phyloP scores from a whole-genome alignment of 2,797 vertebrate genomes.

The Petrocephalus sullivani region DNA sequence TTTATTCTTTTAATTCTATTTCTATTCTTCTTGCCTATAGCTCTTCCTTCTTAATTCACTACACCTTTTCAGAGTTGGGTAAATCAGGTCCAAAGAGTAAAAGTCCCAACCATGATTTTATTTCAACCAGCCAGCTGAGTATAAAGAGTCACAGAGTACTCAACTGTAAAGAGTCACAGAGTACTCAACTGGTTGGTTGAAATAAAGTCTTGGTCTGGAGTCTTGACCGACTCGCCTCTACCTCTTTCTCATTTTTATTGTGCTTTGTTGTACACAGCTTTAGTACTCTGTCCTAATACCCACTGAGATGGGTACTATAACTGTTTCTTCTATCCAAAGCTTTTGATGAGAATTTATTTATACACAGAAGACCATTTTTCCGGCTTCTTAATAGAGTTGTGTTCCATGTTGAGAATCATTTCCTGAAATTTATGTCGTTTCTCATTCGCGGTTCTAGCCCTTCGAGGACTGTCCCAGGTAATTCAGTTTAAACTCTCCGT shows the following conservation, averaged over 20 bases:
- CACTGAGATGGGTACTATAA: neutral
- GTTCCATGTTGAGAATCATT: slow-evolving; percentile 8
- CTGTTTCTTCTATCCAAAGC: slow-evolving; percentile 2
- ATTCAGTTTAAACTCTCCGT: slow-evolving; percentile 12
- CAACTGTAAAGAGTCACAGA: neutral
- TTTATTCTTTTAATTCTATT: neutral
- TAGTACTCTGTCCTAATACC: neutral
- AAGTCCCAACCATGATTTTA: neutral
- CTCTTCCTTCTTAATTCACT: neutral
- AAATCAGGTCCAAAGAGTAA: neutral
- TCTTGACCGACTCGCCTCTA: neutral
- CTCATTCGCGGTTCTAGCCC: neutral
- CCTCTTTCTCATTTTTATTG: neutral
- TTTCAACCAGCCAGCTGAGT: neutral
- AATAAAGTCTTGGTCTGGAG: neutral
- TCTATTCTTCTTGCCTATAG: neutral
- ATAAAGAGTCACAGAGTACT: neutral
- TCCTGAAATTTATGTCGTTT: slow-evolving; percentile 12
- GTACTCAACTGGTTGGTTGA: neutral
- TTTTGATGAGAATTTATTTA: slow-evolving; percentile 7
- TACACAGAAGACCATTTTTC: slow-evolving; percentile 1
- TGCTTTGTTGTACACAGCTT: neutral
- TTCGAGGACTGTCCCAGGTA: slow-evolving; percentile 8
- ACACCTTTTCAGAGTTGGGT: neutral
- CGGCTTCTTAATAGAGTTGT: slow-evolving; percentile 6